Conservation (phyloP, 2,888 invertebrate species). For the Parelbella ahira region DNA sequence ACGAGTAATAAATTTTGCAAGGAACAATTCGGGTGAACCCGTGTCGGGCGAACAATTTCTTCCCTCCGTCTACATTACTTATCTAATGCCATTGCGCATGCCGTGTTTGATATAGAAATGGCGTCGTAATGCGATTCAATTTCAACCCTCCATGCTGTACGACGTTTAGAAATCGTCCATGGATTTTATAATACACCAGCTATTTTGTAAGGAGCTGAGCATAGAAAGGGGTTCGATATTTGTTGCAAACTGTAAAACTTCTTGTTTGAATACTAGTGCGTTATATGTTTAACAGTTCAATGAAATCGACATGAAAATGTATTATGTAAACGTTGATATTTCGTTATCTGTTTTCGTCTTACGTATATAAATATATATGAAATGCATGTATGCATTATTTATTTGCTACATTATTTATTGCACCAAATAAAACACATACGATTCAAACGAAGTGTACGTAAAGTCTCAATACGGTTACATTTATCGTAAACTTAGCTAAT, state of each 20-base stretch:
- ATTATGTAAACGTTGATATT: too few species aligned
- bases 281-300: too few species aligned
- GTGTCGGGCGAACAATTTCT: conserved; percentile 29
- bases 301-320: too few species aligned
- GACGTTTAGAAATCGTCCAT: conserved; percentile 23
- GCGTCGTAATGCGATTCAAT: conserved; percentile 39
- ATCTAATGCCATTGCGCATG: conserved; percentile 28
- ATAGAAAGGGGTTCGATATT: conserved; percentile 17
- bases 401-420: too few species aligned
- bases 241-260: conserved; percentile 1
- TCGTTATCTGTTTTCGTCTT: too few species aligned
- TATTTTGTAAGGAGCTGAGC: conserved; percentile 13
- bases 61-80: conserved; percentile 30
- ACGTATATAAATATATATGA: too few species aligned
- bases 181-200: conserved; percentile 24
- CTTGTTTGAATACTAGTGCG: too few species aligned
- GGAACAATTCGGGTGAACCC: conserved; percentile 30
- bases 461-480: conserved; percentile 5
- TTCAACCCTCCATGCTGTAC: conserved; percentile 32
- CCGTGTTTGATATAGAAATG: conserved; percentile 36
- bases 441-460: neutral
- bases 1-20: conserved; percentile 26
- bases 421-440: too few species aligned
- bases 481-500: conserved; percentile 11
- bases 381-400: too few species aligned